phyloP scores from a whole-genome alignment of 2,113 vertebrate species.

The Epinephelus cyanopodus region DNA sequence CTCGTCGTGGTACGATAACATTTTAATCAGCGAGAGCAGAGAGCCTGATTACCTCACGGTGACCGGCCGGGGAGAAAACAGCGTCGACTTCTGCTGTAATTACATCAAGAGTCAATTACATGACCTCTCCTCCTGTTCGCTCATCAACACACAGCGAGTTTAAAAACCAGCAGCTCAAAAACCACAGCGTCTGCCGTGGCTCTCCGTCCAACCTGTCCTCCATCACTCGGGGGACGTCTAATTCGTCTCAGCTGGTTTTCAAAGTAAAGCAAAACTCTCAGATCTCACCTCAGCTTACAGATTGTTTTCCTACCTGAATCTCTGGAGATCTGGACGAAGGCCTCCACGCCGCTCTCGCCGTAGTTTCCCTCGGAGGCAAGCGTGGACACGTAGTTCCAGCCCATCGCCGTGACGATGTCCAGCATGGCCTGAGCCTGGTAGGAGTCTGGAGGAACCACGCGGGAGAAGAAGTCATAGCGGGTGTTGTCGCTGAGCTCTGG shows the following conservation, averaged over 20 bases:
- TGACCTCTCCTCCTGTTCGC: constrained; percentile 14
- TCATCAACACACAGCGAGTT: background rate
- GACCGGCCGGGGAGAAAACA: constrained; percentile 33
- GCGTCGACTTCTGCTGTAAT: constrained; percentile 32
- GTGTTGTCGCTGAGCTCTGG: constrained; percentile 97
- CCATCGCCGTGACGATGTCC: constrained; percentile 94
- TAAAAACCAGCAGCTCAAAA: background rate
- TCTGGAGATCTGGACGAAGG: constrained; percentile 95
- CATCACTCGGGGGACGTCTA: background rate
- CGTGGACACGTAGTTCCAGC: constrained; percentile 97
- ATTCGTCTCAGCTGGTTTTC: background rate
- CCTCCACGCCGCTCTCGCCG: constrained; percentile 96
- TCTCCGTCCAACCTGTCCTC: background rate
- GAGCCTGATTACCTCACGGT: constrained; percentile 40
- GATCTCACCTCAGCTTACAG: no score
- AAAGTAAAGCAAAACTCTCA: background rate
- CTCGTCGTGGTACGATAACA: constrained; percentile 48
- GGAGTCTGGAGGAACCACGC: constrained; percentile 96
- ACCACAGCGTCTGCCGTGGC: background rate
- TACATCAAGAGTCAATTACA: constrained; percentile 60
- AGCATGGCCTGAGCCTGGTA: constrained; percentile 99
- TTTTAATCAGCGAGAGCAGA: constrained; percentile 54
- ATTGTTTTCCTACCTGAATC: constrained; percentile 77
- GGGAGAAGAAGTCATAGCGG: constrained; percentile 97
- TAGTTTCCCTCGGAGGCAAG: constrained; percentile 97